Conservation (phyloP, 2,888 invertebrate species). For the Cerceris ruficornis region DNA sequence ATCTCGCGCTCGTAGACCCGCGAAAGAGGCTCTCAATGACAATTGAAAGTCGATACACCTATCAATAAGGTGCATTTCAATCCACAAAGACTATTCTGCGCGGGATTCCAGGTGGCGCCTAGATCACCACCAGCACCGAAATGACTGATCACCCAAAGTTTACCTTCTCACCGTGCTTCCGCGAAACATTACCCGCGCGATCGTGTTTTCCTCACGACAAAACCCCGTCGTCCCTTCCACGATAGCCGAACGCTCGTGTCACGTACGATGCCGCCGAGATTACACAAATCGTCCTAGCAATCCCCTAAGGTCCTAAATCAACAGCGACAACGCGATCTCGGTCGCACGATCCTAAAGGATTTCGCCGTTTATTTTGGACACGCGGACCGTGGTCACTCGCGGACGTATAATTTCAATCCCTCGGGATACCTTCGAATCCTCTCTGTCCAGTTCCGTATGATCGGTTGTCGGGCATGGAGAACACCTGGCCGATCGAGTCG, state of each 20-base stretch:
- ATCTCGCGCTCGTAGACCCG: too few species aligned
- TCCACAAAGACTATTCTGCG: too few species aligned
- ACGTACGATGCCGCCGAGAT: not conserved
- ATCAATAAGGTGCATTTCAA: too few species aligned
- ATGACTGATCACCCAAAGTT: too few species aligned
- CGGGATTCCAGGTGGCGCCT: too few species aligned
- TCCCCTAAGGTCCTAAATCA: constrained; percentile 6
- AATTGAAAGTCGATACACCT: too few species aligned
- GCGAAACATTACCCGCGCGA: too few species aligned
- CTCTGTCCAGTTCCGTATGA: constrained; percentile 30
- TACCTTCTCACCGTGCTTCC: too few species aligned
- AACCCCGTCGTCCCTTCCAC: not conserved
- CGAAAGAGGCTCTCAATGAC: too few species aligned
- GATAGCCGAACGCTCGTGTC: not conserved
- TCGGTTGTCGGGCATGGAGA: constrained; percentile 12
- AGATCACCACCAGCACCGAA: too few species aligned
- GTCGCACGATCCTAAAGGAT: not conserved
- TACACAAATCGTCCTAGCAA: not conserved
- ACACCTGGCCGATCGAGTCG: constrained; percentile 27
- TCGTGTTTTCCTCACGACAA: too few species aligned
- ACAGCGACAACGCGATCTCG: constrained; percentile 3
- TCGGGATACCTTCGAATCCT: constrained; percentile 50
- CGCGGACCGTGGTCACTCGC: not conserved
- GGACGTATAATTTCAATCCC: constrained; percentile 6
- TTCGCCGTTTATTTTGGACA: not conserved